phyloP scores from a whole-genome alignment of 2,888 invertebrate genomes.

The Flabesymbios commensalis region DNA sequence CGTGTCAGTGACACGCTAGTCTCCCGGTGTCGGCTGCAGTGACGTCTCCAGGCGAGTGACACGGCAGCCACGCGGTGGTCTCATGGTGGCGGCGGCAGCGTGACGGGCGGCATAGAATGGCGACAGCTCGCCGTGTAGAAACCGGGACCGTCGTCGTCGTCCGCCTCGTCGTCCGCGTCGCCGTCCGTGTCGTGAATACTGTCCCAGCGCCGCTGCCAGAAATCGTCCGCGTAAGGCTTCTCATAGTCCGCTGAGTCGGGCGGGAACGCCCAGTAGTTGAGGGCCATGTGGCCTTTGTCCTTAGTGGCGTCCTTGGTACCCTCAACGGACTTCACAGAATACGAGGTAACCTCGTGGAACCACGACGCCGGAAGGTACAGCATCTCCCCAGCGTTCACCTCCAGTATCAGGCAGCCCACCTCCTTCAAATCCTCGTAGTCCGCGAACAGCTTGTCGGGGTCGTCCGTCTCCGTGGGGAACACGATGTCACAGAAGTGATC shows the following conservation, averaged over 20 bases:
- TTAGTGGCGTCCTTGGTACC: neutral
- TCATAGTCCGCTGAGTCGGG: constrained; percentile 12
- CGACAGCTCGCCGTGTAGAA: no score
- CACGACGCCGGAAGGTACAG: constrained; percentile 27
- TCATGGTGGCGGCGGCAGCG: no score
- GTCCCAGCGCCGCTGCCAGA: constrained; percentile 21
- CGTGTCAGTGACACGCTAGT: no score
- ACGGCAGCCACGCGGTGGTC: no score
- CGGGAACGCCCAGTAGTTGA: constrained; percentile 29
- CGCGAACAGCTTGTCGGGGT: constrained; percentile 1
- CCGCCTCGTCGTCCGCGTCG: no score
- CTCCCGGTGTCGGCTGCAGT: no score
- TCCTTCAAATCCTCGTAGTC: neutral
- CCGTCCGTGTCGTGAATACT: no score
- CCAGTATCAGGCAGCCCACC: constrained; percentile 9
- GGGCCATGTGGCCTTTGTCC: constrained; percentile 20
- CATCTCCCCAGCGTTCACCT: constrained; percentile 16
- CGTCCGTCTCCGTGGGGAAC: constrained; percentile 10
- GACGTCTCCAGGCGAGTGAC: no score
- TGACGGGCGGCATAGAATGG: no score
- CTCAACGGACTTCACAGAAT: neutral
- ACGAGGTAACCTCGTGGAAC: constrained; percentile 31
- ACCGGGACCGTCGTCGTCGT: no score
- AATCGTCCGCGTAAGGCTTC: constrained; percentile 20
- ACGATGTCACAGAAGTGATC: constrained; percentile 21